These are phyloP conservation scores for Hafferia zeledoni DNA, from an alignment of 2,797 vertebrate species.

Conservation along the genomic window DNA sequence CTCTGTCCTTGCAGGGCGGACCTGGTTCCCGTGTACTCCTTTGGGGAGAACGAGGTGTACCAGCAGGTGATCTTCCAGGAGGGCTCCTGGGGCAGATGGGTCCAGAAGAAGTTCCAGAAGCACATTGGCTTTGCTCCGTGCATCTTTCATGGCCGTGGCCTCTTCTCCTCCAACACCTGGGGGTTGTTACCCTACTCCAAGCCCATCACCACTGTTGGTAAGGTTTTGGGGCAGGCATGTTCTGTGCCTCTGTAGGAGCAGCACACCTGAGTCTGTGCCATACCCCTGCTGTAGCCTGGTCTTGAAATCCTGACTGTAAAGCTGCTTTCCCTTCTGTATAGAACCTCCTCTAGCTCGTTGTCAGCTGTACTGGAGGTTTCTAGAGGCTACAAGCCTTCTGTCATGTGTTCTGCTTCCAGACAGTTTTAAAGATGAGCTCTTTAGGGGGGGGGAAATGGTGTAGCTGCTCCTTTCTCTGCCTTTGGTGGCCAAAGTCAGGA, in stretches of 20 bases:
- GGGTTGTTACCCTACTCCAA: conserved; percentile 91
- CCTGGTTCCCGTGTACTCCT: conserved; percentile 94
- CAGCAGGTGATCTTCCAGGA: conserved; percentile 94
- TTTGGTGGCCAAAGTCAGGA: background rate
- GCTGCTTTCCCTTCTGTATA: background rate
- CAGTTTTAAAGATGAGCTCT: background rate
- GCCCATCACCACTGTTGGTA: conserved; percentile 92
- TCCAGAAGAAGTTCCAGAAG: conserved; percentile 94
- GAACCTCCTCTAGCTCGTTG: background rate
- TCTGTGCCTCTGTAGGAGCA: background rate
- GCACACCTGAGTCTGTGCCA: background rate
- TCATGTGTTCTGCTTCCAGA: background rate
- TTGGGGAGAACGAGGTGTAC: conserved; percentile 95
- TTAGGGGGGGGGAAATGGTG: rapidly evolving
- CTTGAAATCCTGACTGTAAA: background rate
- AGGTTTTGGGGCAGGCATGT: background rate
- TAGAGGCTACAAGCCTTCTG: background rate
- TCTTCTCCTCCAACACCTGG: conserved; percentile 90
- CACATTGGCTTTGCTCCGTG: conserved; percentile 93
- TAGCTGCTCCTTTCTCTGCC: background rate
- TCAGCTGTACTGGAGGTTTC: background rate
- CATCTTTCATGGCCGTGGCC: conserved; percentile 91
- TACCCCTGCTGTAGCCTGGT: background rate
- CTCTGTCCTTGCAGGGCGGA: conserved; percentile 82
- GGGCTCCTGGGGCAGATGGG: conserved; percentile 83